Evolutionary conservation across 2,797 vertebrate species (phyloP), one percentile per base, ranked within the genome.

Genomic region (Furcifer pardalis): DNA sequence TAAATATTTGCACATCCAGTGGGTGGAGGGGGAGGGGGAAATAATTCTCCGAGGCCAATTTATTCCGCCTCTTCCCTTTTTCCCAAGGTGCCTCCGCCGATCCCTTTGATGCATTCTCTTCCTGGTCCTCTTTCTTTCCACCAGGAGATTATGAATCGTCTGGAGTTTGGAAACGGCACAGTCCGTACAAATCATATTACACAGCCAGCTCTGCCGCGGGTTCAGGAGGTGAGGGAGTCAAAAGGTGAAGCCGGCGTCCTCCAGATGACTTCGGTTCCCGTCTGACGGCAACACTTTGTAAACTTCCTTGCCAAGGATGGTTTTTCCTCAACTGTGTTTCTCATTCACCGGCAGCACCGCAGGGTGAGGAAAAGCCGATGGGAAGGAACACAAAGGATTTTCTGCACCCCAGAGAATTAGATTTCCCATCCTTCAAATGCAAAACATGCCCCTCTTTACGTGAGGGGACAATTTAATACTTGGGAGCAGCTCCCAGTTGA

Each of bases 151-250:
- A 59, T 21, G 68, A 66, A 83, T 74, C 15, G 60, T 44, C 80
- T 46, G 69, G 56, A 4, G 19, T 27, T n/a, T 35, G 49, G 66
- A 78, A 73, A 65, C 71, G 8, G 17, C 63, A 46, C 74, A 65
- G 30, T 79, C 81, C 44, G 52, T 60, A 19, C 77, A 73, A 84
- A 85, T 84, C 79, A 63, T 72, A 79, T 79, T 89, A 77, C 23
- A 35, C 59, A 62, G 62, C 46, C 59, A 60, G 71, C n/a, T 40
- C 42, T 44, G 65, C 42, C 37, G 1, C 4, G 62, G 72, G 79
- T 80, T 83, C 83, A 80, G 66, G 86, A 84, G 83, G 86, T 74
- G 56, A 87, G 79, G 44, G 40, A 85, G 86, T 85, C 83, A 81
- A 73, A 80, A 80, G 88, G 88, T 79, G 83, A 77, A 40, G 44